Base-by-base conservation (phyloP, 2,797 vertebrate genomes). In the Helicolenus hilgendorfi region DNA sequence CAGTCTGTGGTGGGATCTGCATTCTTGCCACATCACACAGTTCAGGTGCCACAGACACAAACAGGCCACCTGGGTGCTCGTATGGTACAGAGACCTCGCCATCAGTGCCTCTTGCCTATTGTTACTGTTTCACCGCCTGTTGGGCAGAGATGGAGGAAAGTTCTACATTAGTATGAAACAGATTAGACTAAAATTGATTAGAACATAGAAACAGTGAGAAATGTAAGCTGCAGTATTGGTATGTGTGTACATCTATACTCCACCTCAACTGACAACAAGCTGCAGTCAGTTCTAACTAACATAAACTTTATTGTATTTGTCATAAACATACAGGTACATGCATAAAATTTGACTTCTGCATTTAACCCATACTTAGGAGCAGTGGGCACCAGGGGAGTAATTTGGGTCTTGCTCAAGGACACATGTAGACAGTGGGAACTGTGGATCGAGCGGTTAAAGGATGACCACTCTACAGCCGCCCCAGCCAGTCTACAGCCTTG, bases 1-100 rank as follows among this genome's bases (percentile, higher is more conserved):
- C 80, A 73, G 77, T 91, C 49, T 85, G 70, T 41, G 38, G 62
- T 68, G 71, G 60, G 62, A 63, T 79, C 29, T 49, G 75, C 62
- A 11, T 77, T 91, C 75, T 33, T 81, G 41, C 82, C 77, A 78
- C 76, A 84, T 92, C 86, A 77, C 81, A 89, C 77, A 89, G 84
- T 84, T 85, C 81, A 80, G 56, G 22, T 86, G 87, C 85, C 84
- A 81, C 73, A 58, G 81, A 92, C 64, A 85, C 60, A 89, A 84
- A 81, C 77, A 38, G 79, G 63, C 72, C 86, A 87, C 60, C 62
- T 72, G 56, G 74, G 60, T 76, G 33, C 33, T 59, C 24, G 64
- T 67, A 45, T 15, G 24, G 53, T 63, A 29, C 64, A 49, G 58
- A 67, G 56, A 67, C 55, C 56, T 79, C 53, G n/a, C 24, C 31